Conservation (phyloP, 2,797 vertebrate species). For the Telmatherina bonti region DNA sequence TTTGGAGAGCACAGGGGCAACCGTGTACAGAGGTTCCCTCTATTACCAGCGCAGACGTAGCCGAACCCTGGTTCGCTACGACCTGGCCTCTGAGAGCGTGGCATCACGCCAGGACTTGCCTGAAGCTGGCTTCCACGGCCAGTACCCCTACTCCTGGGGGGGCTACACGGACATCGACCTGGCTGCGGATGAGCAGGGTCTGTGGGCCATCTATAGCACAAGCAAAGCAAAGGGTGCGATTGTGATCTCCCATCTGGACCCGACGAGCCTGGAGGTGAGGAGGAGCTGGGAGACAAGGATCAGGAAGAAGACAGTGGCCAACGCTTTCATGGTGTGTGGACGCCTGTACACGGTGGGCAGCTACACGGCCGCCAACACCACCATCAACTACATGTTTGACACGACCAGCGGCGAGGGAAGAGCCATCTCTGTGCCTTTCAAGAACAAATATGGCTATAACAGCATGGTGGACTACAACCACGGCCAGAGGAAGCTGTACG, state of each 20-base stretch:
- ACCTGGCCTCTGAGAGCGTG: conserved; percentile 84
- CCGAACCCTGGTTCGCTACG: conserved; percentile 85
- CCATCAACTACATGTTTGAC: conserved; percentile 88
- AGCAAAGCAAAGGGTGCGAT: conserved; percentile 89
- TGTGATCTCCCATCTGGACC: conserved; percentile 89
- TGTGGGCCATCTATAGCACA: conserved; percentile 95
- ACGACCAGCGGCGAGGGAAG: conserved; percentile 79
- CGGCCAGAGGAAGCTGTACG: conserved; percentile 86
- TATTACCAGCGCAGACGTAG: conserved; percentile 90
- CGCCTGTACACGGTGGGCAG: conserved; percentile 92
- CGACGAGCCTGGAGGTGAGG: conserved; percentile 84
- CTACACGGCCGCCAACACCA: conserved; percentile 85
- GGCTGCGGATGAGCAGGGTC: conserved; percentile 88
- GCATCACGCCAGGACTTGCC: conserved; percentile 85
- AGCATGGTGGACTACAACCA: conserved; percentile 97
- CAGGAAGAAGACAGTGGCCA: conserved; percentile 90
- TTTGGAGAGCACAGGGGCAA: conserved; percentile 91
- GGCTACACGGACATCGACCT: conserved; percentile 96
- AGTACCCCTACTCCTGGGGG: conserved; percentile 94
- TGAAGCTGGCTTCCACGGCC: conserved; percentile 88
- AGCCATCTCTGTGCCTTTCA: conserved; percentile 83
- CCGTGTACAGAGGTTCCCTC: conserved; percentile 86
- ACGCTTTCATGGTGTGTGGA: conserved; percentile 92
- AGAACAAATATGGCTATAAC: conserved; percentile 89
- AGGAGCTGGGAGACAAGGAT: conserved; percentile 92